A percentile compares a stretch with the other conserved stretches of the same genome.
These are phyloP conservation scores for Brachyhypopomus occidentalis DNA, from an alignment of 2,113 vertebrate species.

Conservation along the genomic window DNA sequence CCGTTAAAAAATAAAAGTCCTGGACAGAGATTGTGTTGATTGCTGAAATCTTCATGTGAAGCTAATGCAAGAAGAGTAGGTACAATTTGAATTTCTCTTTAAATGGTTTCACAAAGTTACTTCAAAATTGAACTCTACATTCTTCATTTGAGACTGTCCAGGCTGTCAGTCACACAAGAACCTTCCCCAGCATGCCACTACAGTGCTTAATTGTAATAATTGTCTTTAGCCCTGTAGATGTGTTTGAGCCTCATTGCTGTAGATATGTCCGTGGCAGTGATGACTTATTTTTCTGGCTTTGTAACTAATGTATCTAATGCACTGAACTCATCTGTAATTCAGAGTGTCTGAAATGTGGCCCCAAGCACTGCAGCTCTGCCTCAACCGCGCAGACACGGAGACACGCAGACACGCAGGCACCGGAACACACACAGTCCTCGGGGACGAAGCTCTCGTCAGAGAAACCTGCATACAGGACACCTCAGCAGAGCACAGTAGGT, in stretches of 20 bases:
- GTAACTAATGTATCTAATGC: not conserved
- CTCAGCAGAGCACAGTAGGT: not conserved
- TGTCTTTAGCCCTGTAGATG: not conserved
- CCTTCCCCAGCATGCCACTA: no score
- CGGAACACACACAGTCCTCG: not conserved
- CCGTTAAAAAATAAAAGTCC: no score
- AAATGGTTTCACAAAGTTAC: no score
- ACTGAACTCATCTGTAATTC: not conserved
- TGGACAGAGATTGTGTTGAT: no score
- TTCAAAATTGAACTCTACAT: no score
- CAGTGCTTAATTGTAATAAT: not conserved
- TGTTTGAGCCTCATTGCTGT: not conserved
- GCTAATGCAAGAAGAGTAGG: no score
- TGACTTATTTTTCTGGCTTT: not conserved
- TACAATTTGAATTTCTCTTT: no score
- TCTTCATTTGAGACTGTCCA: no score
- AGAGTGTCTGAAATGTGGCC: not conserved
- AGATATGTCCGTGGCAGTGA: no score
- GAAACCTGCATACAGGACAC: not conserved
- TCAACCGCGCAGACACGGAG: not conserved
- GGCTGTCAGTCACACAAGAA: no score
- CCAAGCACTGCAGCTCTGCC: not conserved
- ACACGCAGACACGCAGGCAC: not conserved
- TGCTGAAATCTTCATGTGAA: no score
- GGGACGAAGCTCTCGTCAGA: not conserved